Evolutionary conservation across 2,113 vertebrate genomes (phyloP).

Genomic region (Barnardius zonarius): DNA sequence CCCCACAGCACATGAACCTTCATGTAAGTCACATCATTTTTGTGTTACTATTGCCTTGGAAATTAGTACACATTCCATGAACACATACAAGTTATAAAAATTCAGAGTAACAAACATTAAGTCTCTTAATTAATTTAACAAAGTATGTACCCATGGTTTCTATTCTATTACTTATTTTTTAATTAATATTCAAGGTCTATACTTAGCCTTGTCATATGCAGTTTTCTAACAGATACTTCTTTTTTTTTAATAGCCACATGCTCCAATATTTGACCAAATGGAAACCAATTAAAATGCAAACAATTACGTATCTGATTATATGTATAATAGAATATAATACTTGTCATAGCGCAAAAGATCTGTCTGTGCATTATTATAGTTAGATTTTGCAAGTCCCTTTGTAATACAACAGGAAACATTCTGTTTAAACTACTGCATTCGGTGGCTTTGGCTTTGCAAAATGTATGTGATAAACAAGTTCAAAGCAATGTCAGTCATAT

Average conservation of each 20-base stretch:
- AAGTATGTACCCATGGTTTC: background rate
- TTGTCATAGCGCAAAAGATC: background rate
- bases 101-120: background rate
- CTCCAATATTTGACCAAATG: background rate
- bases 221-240: background rate
- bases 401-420: background rate
- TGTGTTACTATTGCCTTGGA: background rate
- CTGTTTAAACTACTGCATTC: background rate
- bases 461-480: background rate
- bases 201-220: background rate
- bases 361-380: background rate
- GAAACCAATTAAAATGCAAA: background rate
- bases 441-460: background rate
- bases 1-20: background rate
- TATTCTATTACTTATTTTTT: background rate
- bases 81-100: background rate
- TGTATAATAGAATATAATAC: background rate
- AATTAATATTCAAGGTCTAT: background rate
- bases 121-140: background rate
- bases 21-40: background rate
- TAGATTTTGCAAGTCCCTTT: background rate
- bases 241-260: background rate
- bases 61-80: background rate
- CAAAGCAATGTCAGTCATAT: background rate
- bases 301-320: background rate